A percentile compares a stretch with the other conserved stretches of the same genome.
Conservation (phyloP, 2,797 vertebrate genomes). For the Trachops cirrhosus region DNA sequence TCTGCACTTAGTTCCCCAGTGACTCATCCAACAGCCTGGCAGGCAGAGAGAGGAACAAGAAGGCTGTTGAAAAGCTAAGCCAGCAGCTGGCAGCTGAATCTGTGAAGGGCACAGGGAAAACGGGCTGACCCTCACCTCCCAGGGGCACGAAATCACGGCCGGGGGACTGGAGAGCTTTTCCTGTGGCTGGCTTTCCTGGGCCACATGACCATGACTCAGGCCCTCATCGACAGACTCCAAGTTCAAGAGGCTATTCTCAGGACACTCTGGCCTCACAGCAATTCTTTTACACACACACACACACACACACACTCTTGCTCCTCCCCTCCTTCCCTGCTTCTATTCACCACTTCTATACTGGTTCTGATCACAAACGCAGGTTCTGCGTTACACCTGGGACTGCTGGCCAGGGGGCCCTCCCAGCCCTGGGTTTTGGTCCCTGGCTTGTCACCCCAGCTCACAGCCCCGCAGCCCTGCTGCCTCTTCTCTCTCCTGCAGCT, state of each 20-base stretch:
- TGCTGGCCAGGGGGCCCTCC: neutral
- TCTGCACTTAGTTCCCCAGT: conserved; percentile 52
- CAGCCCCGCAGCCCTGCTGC: neutral
- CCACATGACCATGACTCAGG: conserved; percentile 81
- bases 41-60: conserved; percentile 76
- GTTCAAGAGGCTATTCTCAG: conserved; percentile 76
- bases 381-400: neutral
- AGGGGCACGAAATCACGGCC: conserved; percentile 58
- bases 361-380: neutral
- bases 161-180: conserved; percentile 65
- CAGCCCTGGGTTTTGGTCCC: neutral
- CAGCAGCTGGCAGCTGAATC: conserved; percentile 71
- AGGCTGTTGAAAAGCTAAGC: conserved; percentile 67
- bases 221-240: conserved; percentile 70
- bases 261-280: conserved; percentile 55
- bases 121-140: neutral
- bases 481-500: neutral
- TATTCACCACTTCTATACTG: neutral
- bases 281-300: neutral
- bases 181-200: conserved; percentile 69
- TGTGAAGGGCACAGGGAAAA: conserved; percentile 74
- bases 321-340: neutral
- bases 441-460: neutral
- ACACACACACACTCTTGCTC: neutral
- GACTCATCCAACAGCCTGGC: conserved; percentile 77